Percentiles rank a stretch among this genome's conserved stretches.
Conservation (phyloP, 2,113 vertebrate genomes). For the Corynorhinus townsendii region DNA sequence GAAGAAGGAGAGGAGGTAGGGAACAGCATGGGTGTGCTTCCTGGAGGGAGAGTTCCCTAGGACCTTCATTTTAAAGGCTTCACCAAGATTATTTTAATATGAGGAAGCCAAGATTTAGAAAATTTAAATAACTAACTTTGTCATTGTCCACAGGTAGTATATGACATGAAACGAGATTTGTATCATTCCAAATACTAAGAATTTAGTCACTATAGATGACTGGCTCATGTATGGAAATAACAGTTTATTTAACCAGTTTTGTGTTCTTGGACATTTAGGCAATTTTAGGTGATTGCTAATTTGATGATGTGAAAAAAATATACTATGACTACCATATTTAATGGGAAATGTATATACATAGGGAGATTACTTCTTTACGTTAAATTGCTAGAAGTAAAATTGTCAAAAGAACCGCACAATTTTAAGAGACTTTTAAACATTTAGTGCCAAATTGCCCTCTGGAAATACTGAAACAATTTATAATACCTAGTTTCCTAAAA, state of each 20-base stretch:
- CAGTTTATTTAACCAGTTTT: not conserved
- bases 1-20: too few species aligned
- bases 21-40: too few species aligned
- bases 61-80: too few species aligned
- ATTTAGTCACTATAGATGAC: not conserved
- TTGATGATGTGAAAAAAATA: not conserved
- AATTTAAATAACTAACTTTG: slow-evolving; percentile 8
- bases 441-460: not conserved
- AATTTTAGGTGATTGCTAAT: not conserved
- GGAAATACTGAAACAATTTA: not conserved
- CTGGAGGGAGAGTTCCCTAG: too few species aligned
- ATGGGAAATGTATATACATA: not conserved
- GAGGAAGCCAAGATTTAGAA: not conserved
- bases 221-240: not conserved
- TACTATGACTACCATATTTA: not conserved
- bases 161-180: slow-evolving; percentile 1
- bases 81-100: not conserved
- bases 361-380: not conserved
- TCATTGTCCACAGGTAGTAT: not conserved
- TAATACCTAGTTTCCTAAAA: not conserved
- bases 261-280: not conserved
- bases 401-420: not conserved
- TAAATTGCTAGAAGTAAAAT: not conserved
- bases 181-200: not conserved
- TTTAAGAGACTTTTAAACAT: not conserved